A percentile compares a stretch with the other conserved stretches of the same genome.
These are phyloP conservation scores for Hiodon tergisus DNA, from an alignment of 2,113 vertebrate species.

Conservation along the genomic window DNA sequence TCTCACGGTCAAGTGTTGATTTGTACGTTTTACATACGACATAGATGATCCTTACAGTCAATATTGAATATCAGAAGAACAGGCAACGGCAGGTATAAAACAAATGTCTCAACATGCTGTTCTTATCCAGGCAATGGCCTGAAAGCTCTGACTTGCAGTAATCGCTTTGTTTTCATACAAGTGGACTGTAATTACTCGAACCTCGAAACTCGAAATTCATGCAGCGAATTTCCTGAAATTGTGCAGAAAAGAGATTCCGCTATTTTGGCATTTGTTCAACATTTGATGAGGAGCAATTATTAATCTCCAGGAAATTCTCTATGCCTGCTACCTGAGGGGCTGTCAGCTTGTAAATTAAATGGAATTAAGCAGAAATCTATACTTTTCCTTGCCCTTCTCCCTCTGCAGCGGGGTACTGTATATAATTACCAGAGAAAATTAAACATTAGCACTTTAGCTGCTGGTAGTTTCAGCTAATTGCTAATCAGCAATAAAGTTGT, in stretches of 20 bases:
- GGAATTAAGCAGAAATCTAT: constrained; percentile 65
- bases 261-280: constrained; percentile 54
- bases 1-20: no score
- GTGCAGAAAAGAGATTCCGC: constrained; percentile 30
- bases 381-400: constrained; percentile 45
- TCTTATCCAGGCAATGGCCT: no score
- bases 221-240: constrained; percentile 33
- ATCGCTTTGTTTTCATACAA: constrained; percentile 48
- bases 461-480: constrained; percentile 68
- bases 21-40: no score
- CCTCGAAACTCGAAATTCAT: constrained; percentile 43
- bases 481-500: constrained; percentile 73
- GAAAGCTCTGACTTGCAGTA: constrained; percentile 19
- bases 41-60: no score
- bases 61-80: no score
- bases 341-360: constrained; percentile 63
- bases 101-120: constrained; percentile 12
- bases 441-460: constrained; percentile 67
- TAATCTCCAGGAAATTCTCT: constrained; percentile 61
- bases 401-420: constrained; percentile 42
- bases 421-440: constrained; percentile 69
- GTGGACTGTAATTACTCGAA: constrained; percentile 56
- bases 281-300: constrained; percentile 61
- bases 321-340: constrained; percentile 57
- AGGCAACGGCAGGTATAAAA: no score